Percentiles rank a stretch among this genome's conserved stretches.
Evolutionary conservation across 2,797 vertebrate genomes (phyloP).

Genomic region (Neosilurus mollespiculum): DNA sequence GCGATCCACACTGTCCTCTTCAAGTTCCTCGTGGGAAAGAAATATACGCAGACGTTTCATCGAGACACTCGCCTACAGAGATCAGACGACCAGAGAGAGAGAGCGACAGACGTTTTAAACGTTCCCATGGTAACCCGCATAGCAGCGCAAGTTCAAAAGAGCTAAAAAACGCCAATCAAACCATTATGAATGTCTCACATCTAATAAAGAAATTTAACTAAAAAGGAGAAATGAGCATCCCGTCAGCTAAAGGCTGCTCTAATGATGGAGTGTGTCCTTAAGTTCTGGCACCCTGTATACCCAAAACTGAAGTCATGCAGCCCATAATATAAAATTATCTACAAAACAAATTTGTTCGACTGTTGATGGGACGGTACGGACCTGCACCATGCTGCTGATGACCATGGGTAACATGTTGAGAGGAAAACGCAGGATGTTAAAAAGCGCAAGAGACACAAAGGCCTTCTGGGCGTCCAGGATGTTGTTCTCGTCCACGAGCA

Average conservation of each 20-base stretch:
- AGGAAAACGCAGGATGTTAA: slow-evolving; percentile 90
- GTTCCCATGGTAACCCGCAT: background rate
- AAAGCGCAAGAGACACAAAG: slow-evolving; percentile 87
- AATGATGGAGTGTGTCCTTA: background rate
- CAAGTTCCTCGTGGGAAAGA: slow-evolving; percentile 91
- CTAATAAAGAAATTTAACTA: background rate
- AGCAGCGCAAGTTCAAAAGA: background rate
- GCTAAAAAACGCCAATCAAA: background rate
- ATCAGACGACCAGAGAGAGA: background rate
- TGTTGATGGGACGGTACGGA: slow-evolving; percentile 53
- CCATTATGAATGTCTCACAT: background rate
- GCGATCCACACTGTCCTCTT: slow-evolving; percentile 81
- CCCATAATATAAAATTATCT: background rate
- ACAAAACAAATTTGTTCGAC: background rate
- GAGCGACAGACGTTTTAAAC: background rate
- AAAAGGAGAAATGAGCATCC: background rate
- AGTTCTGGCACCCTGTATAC: background rate
- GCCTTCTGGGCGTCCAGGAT: slow-evolving; percentile 86
- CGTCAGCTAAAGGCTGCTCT: background rate
- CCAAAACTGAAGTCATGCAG: background rate
- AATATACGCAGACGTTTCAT: slow-evolving; percentile 90
- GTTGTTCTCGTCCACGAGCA: slow-evolving; percentile 75
- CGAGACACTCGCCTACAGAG: slow-evolving; percentile 87
- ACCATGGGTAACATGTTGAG: slow-evolving; percentile 95
- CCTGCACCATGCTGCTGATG: slow-evolving; percentile 95